A percentile compares a stretch with the other conserved stretches of the same genome.
Evolutionary conservation across 2,113 vertebrate genomes (phyloP).

Genomic region (Corynorhinus townsendii): DNA sequence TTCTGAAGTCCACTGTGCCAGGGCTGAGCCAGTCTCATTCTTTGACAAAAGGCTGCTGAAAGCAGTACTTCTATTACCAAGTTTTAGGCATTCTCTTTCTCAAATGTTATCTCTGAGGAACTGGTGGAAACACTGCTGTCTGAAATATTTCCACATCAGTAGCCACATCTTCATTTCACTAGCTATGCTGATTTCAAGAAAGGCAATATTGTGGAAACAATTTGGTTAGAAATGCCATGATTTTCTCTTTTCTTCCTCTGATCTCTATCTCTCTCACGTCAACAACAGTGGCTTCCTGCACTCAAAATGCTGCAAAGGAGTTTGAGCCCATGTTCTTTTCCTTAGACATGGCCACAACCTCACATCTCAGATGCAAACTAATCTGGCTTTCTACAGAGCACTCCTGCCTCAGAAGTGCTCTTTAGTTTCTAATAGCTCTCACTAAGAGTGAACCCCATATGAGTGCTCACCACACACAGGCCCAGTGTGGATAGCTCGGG

Average conservation of each 20-base stretch:
- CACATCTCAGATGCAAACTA: neutral
- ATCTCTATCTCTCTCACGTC: neutral
- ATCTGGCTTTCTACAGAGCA: neutral
- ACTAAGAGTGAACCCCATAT: neutral
- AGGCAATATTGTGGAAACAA: neutral
- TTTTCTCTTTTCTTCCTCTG: neutral
- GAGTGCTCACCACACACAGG: neutral
- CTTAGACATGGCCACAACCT: neutral
- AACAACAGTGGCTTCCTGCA: neutral
- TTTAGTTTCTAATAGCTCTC: neutral
- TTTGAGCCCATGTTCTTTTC: neutral
- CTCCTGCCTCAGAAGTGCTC: neutral
- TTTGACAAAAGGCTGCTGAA: neutral
- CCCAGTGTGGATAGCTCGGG: neutral
- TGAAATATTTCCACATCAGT: slow-evolving; percentile 47
- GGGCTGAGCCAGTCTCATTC: neutral
- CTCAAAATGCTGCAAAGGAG: neutral
- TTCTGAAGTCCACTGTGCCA: neutral
- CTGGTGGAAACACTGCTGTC: neutral
- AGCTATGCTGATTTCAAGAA: slow-evolving; percentile 13
- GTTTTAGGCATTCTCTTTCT: slow-evolving; percentile 29
- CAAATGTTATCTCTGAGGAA: slow-evolving; percentile 41
- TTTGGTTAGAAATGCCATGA: neutral
- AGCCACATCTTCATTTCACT: neutral
- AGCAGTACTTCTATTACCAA: neutral